A percentile compares a stretch with the other conserved stretches of the same genome.
Evolutionary conservation across 2,888 invertebrate genomes (phyloP).

Genomic region (Sericinus montela): DNA sequence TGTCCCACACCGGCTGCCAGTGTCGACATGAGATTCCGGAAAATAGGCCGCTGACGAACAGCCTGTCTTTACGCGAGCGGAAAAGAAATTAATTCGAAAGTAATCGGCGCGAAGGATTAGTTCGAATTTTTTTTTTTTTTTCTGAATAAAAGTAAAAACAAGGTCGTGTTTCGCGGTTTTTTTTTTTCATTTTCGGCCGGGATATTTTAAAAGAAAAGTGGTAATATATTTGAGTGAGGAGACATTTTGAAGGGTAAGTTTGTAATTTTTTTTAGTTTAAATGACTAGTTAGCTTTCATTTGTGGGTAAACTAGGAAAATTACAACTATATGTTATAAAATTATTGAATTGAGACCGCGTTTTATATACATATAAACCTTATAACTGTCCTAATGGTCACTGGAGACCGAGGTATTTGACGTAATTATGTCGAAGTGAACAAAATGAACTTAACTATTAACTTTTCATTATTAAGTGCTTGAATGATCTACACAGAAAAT

Average conservation of each 20-base stretch:
- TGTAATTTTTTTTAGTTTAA: neutral
- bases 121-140: slow-evolving; percentile 26
- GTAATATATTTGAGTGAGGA: neutral
- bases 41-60: slow-evolving; percentile 55
- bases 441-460: no score
- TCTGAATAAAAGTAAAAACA: slow-evolving; percentile 9
- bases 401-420: no score
- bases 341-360: no score
- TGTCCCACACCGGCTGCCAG: slow-evolving; percentile 35
- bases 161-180: slow-evolving; percentile 14
- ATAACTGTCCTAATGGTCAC: no score
- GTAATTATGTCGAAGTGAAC: no score
- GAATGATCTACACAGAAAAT: no score
- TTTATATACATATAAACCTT: no score
- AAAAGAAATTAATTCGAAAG: slow-evolving; percentile 42
- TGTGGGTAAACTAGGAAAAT: no score
- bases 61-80: slow-evolving; percentile 44
- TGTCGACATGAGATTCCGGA: slow-evolving; percentile 49
- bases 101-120: slow-evolving; percentile 33
- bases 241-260: slow-evolving; percentile 3
- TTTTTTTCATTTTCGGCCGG: neutral
- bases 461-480: no score
- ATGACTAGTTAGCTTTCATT: neutral
- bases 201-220: neutral
- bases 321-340: no score